A percentile compares a stretch with the other conserved stretches of the same genome.
Conservation (phyloP, 2,113 vertebrate genomes). For the Chionomys nivalis region DNA sequence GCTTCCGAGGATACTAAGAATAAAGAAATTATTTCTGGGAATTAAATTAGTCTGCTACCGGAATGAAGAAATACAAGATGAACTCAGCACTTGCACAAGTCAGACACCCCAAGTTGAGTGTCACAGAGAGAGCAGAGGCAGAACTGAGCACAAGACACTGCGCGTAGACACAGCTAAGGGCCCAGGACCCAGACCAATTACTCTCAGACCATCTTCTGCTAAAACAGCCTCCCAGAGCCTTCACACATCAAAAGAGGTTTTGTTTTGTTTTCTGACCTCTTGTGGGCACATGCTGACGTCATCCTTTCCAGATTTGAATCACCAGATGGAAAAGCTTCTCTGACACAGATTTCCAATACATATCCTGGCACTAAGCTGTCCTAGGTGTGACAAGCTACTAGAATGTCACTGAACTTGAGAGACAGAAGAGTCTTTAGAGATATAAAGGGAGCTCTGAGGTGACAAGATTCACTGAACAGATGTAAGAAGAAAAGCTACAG, state of each 20-base stretch:
- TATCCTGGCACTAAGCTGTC: not conserved
- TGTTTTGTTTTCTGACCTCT: slow-evolving; percentile 31
- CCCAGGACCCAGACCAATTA: not conserved
- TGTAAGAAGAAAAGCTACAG: not conserved
- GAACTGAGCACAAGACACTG: not conserved
- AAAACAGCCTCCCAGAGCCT: not conserved
- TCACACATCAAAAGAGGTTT: not conserved
- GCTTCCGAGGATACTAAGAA: not conserved
- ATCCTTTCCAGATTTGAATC: slow-evolving; percentile 62
- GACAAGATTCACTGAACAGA: slow-evolving; percentile 7
- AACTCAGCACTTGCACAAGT: slow-evolving; percentile 24
- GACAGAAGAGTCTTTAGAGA: slow-evolving; percentile 4
- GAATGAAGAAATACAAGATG: slow-evolving; percentile 40
- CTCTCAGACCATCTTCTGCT: not conserved
- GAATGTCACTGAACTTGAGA: not conserved
- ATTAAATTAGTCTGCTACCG: slow-evolving; percentile 37
- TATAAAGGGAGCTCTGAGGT: not conserved
- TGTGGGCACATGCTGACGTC: slow-evolving; percentile 32
- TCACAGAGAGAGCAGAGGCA: not conserved
- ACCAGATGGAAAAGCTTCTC: slow-evolving; percentile 33
- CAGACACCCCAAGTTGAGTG: not conserved
- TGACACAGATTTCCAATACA: slow-evolving; percentile 58
- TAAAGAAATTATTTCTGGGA: slow-evolving; percentile 35
- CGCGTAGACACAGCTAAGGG: not conserved
- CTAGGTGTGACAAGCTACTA: slow-evolving; percentile 1